A percentile compares a stretch with the other conserved stretches of the same genome.
Conservation (phyloP, 2,888 invertebrate genomes). For the Trichogramma dendrolimi region DNA sequence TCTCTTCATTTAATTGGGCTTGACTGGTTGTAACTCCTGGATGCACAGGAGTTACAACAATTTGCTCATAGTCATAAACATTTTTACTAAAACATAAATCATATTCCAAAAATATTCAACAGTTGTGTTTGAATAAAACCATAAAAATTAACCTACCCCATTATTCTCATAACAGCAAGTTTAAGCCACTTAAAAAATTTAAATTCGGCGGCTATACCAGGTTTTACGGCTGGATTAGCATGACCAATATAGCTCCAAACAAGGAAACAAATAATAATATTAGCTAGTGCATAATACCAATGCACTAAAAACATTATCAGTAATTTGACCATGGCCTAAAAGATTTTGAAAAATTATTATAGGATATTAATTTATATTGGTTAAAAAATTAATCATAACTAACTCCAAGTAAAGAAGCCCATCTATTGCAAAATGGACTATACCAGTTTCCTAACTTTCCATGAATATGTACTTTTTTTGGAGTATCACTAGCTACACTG, state of each 20-base stretch:
- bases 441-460: constrained; percentile 94
- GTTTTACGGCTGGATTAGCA: constrained; percentile 92
- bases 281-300: constrained; percentile 86
- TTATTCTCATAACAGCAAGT: constrained; percentile 65
- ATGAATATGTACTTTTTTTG: constrained; percentile 68
- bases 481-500: constrained; percentile 38
- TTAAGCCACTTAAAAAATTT: constrained; percentile 76
- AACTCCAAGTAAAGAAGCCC: constrained; percentile 89
- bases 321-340: constrained; percentile 80
- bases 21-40: constrained; percentile 75
- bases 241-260: constrained; percentile 93
- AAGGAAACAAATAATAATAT: constrained; percentile 74
- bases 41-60: constrained; percentile 79
- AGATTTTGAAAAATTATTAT: constrained; percentile 29
- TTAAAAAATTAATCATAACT: constrained; percentile 45
- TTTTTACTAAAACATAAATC: constrained; percentile 60
- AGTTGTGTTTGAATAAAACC: background rate
- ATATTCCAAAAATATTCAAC: background rate
- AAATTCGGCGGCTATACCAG: constrained; percentile 82
- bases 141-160: constrained; percentile 61
- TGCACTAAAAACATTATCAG: constrained; percentile 89
- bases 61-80: constrained; percentile 77
- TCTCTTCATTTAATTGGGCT: constrained; percentile 89
- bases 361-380: background rate
- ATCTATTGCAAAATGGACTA: constrained; percentile 87